Conservation (phyloP, 2,797 vertebrate species). For the Cuniculus paca region DNA sequence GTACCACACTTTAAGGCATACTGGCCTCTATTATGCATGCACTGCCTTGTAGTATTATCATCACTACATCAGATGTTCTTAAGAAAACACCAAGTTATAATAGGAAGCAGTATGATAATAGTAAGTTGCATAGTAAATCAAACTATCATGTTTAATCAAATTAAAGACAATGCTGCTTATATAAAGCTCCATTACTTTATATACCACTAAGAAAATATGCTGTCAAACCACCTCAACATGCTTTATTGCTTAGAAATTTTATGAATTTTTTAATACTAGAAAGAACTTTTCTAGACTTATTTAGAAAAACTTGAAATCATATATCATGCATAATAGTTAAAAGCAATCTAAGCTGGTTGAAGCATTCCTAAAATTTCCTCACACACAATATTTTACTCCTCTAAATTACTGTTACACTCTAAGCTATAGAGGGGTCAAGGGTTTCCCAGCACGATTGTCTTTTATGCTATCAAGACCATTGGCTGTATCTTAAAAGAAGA, state of each 20-base stretch:
- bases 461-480: neutral
- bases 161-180: neutral
- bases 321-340: neutral
- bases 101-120: neutral
- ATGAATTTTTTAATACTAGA: conserved; percentile 33
- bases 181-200: conserved; percentile 28
- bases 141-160: conserved; percentile 21
- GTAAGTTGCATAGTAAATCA: neutral
- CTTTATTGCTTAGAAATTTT: neutral
- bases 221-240: neutral
- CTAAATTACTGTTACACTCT: neutral
- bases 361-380: conserved; percentile 18
- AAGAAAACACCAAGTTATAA: neutral
- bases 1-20: neutral
- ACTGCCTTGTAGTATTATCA: neutral
- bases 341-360: conserved; percentile 35
- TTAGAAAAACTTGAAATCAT: neutral
- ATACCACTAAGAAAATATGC: neutral
- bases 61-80: conserved; percentile 22
- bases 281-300: conserved; percentile 30
- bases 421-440: neutral
- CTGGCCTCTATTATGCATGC: neutral
- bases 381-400: neutral
- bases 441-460: neutral
- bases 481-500: neutral